Conservation (phyloP, 2,888 invertebrate species). For the Drymonia ruficornis region DNA sequence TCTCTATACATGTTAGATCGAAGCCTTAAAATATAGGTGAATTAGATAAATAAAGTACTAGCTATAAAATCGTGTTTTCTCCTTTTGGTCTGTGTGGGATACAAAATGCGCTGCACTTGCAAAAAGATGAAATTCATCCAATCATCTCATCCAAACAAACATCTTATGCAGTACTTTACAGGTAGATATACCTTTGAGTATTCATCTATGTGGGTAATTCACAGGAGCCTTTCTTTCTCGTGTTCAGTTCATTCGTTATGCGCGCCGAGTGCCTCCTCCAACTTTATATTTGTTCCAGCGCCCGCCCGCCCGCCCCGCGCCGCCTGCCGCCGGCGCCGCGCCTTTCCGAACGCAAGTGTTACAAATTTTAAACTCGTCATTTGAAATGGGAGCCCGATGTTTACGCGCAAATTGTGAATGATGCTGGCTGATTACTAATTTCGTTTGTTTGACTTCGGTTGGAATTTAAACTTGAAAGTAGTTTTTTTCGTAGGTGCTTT, state of each 20-base stretch:
- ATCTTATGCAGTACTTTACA: not conserved
- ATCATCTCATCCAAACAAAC: not conserved
- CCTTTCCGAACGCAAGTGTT: not conserved
- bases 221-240: not conserved
- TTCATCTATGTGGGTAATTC: too few relatives aligned
- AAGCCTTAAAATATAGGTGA: too few relatives aligned
- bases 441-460: not conserved
- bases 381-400: not conserved
- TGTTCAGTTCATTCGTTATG: not conserved
- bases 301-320: not conserved
- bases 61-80: too few relatives aligned
- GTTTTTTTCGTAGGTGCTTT: too few relatives aligned
- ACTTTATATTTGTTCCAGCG: not conserved
- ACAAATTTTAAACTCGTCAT: not conserved
- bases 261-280: not conserved
- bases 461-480: not conserved
- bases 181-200: not conserved
- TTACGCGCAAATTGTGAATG: constrained; percentile 4
- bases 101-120: too few relatives aligned
- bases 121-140: too few relatives aligned
- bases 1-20: too few relatives aligned
- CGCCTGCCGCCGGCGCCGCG: not conserved
- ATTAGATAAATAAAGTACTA: too few relatives aligned
- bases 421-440: constrained; percentile 3
- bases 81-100: too few relatives aligned